Percentiles rank a stretch among this genome's conserved stretches.
These are phyloP conservation scores for Diadromus collaris DNA, from an alignment of 2,888 invertebrate genomes.

Conservation along the genomic window DNA sequence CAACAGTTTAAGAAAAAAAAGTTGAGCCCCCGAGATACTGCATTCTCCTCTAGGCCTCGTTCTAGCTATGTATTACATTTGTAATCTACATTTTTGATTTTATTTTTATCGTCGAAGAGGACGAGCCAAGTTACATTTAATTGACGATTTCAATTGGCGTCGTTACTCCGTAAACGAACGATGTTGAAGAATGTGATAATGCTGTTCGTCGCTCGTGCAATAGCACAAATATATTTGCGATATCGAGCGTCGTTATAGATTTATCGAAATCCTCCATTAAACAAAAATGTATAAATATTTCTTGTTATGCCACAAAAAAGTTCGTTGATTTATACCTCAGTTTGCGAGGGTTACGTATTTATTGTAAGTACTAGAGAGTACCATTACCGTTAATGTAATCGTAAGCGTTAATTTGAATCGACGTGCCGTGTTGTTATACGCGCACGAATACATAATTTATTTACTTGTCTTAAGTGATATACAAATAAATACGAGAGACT, in stretches of 20 bases:
- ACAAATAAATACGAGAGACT: slow-evolving; percentile 54
- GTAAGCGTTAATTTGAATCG: slow-evolving; percentile 46
- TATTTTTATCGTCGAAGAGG: slow-evolving; percentile 27
- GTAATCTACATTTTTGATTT: slow-evolving; percentile 29
- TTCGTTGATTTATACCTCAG: slow-evolving; percentile 63
- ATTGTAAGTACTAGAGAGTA: slow-evolving; percentile 56
- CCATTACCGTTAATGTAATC: slow-evolving; percentile 67
- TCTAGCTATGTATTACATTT: slow-evolving; percentile 29
- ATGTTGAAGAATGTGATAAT: slow-evolving; percentile 68
- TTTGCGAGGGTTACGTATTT: slow-evolving; percentile 68
- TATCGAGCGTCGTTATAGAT: slow-evolving; percentile 51
- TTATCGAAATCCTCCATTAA: slow-evolving; percentile 56
- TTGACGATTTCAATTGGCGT: slow-evolving; percentile 25
- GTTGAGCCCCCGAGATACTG: slow-evolving; percentile 58
- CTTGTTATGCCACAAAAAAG: slow-evolving; percentile 49
- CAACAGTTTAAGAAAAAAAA: slow-evolving; percentile 49
- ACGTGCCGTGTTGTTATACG: slow-evolving; percentile 34
- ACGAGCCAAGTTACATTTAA: slow-evolving; percentile 10
- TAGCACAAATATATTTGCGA: slow-evolving; percentile 18
- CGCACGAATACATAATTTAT: slow-evolving; percentile 44
- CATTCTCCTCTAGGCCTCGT: slow-evolving; percentile 29
- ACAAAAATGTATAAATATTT: slow-evolving; percentile 53
- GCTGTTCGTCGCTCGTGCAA: slow-evolving; percentile 47
- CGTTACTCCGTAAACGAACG: slow-evolving; percentile 45
- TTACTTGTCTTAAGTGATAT: slow-evolving; percentile 57